These are phyloP conservation scores for Reticulitermes speratus DNA, from an alignment of 1,140 invertebrate species.

Conservation along the genomic window DNA sequence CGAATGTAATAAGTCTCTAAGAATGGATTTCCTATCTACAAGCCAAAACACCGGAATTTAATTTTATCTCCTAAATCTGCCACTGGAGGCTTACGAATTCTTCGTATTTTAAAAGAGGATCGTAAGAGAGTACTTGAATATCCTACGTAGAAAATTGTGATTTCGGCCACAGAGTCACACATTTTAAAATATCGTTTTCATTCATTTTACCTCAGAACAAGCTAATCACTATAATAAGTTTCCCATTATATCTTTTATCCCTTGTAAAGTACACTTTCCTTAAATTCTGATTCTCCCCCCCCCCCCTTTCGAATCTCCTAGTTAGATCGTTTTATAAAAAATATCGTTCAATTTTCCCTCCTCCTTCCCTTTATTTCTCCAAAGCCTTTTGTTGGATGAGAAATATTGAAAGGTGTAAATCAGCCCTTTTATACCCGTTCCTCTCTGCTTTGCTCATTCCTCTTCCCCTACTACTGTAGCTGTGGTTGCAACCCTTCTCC, in stretches of 20 bases:
- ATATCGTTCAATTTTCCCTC: background rate
- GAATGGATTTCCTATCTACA: too few species aligned
- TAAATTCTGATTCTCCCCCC: background rate
- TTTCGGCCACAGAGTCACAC: too few species aligned
- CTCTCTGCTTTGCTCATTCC: background rate
- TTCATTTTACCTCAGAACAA: background rate
- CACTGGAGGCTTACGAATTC: too few species aligned
- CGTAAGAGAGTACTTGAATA: too few species aligned
- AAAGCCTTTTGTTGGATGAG: background rate
- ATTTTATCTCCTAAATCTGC: too few species aligned
- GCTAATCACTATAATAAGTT: background rate
- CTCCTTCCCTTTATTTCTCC: background rate
- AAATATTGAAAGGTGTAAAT: slow-evolving; percentile 19
- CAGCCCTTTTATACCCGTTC: background rate
- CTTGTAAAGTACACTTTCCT: background rate
- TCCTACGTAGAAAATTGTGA: too few species aligned
- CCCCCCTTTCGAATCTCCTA: background rate
- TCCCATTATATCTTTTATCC: background rate
- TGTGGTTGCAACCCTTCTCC: background rate
- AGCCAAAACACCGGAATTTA: too few species aligned
- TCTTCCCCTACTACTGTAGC: background rate
- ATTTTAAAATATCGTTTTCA: background rate
- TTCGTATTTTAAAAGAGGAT: too few species aligned
- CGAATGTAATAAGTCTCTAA: too few species aligned
- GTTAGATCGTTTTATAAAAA: background rate